phyloP scores from a whole-genome alignment of 2,888 invertebrate genomes.

The Anoplius nigerrimus region DNA sequence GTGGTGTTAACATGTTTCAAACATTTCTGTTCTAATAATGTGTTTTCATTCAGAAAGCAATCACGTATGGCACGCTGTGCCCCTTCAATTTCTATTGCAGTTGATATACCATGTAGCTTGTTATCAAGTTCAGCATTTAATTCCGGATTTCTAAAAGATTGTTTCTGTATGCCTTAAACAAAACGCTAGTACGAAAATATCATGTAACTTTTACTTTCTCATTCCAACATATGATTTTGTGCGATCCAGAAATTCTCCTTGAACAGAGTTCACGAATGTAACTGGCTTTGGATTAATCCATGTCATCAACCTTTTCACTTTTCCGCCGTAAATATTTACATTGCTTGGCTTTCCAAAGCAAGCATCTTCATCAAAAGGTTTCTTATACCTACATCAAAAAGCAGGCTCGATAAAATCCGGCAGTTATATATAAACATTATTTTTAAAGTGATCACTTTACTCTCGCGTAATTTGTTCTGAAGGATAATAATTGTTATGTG shows the following conservation, averaged over 20 bases:
- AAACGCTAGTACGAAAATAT: not conserved
- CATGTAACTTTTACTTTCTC: conserved; percentile 34
- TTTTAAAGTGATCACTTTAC: conserved; percentile 53
- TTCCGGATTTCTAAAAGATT: conserved; percentile 27
- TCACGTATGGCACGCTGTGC: conserved; percentile 28
- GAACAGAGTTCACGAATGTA: conserved; percentile 42
- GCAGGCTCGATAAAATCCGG: conserved; percentile 1
- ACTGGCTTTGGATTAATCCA: conserved; percentile 46
- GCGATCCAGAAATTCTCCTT: conserved; percentile 51
- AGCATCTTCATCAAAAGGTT: conserved; percentile 42
- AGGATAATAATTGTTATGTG: conserved; percentile 76
- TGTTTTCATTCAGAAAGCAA: conserved; percentile 27
- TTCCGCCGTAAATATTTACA: conserved; percentile 33
- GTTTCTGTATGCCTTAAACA: not conserved
- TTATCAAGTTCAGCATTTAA: conserved; percentile 4
- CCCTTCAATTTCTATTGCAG: not conserved
- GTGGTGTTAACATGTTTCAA: conserved; percentile 46
- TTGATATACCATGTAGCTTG: conserved; percentile 17
- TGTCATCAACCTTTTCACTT: conserved; percentile 44
- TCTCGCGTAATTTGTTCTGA: conserved; percentile 73
- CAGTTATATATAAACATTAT: not conserved
- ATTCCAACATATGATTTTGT: conserved; percentile 30
- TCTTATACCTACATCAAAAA: conserved; percentile 48
- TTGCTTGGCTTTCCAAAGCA: conserved; percentile 45
- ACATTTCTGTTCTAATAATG: conserved; percentile 26